Evolutionary conservation across 1,140 invertebrate species (phyloP), one percentile per base, ranked within the genome.

Genomic region (Drosophila saltans): DNA sequence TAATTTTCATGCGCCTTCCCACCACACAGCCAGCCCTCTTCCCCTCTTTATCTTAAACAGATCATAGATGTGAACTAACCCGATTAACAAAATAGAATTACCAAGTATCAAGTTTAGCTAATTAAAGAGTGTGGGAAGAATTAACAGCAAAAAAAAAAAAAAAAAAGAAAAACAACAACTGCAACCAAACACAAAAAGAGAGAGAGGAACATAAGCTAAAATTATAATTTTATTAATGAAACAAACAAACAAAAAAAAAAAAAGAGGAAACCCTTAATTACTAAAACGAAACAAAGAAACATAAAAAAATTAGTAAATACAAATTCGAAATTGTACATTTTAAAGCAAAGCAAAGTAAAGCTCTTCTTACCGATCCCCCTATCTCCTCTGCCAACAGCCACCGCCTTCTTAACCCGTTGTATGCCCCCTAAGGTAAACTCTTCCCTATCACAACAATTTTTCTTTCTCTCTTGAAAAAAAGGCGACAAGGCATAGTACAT

Each of bases 261-360:
- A 79, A 80, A 76, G 68, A 69, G 68, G 60, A 59, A 59, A 52
- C 81, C 73, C 69, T 81, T 86, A 80, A 86, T 81, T 86, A 86
- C 82, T 86, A 79, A 86, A 79, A 68, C 72, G 45, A 80, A 67
- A 80, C 69, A 69, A 69, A 80, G 68, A 71, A 78, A 71, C 65
- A 71, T 67, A 59, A 57, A 24, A 78, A 83, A 88, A 88, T 88
- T 88, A 88, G 83, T 88, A 83, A 88, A 88, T 88, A 83, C 77
- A 88, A 88, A 88, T 83, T 88, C 83, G 77, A 88, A 88, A 88
- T 83, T 88, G 83, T 88, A 88, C 69, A 88, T 88, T 88, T 77
- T 88, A 88, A 76, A 82, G 79, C 77, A 78, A 78, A 63, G 71
- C 45, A 52, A 52, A 24, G 24, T 26, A 52, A 52, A 52, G 24